Conservation (phyloP, 2,888 invertebrate genomes). For the Eledone cirrhosa region DNA sequence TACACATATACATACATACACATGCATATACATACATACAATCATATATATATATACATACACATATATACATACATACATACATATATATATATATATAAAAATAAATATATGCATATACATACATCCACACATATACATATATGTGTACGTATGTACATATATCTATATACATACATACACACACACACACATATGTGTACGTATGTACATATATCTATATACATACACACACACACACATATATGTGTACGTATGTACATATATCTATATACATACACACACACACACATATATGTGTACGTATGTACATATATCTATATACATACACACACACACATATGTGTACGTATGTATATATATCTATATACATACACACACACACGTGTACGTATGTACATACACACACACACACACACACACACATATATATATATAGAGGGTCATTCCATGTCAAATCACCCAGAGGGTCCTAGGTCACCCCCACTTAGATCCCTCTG, state of each 20-base stretch:
- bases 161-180: not conserved
- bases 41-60: conserved; percentile 3
- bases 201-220: not conserved
- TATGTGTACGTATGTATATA: conserved; percentile 7
- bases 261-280: not conserved
- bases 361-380: conserved; percentile 4
- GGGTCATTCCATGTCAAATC: too few relatives aligned
- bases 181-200: not conserved
- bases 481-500: too few relatives aligned
- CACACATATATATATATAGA: not conserved
- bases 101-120: not conserved
- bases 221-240: not conserved
- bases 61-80: not conserved
- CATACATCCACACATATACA: not conserved
- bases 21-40: not conserved
- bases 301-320: not conserved
- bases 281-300: not conserved
- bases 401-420: not conserved
- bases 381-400: not conserved
- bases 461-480: too few relatives aligned
- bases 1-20: not conserved
- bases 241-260: not conserved
- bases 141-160: not conserved
- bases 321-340: not conserved
- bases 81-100: not conserved